Evolutionary conservation across 64 coral and sea anemone species (phyloP).

Genomic region (Pocillopora damicornis): DNA sequence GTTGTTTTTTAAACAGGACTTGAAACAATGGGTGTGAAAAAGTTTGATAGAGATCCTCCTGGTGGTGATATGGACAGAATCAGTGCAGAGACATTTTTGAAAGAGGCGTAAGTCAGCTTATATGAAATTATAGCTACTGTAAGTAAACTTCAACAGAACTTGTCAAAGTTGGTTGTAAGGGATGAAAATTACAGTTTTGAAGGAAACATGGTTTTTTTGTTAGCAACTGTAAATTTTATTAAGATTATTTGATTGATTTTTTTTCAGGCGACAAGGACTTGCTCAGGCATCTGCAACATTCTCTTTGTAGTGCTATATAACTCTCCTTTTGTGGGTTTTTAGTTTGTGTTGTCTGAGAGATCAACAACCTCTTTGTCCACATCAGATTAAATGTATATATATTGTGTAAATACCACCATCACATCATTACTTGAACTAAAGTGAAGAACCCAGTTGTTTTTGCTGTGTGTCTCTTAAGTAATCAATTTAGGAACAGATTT

Average conservation of each 20-base stretch:
- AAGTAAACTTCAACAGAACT: too few relatives aligned
- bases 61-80: conserved; percentile 85
- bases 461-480: too few relatives aligned
- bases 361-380: background rate
- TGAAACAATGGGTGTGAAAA: conserved; percentile 68
- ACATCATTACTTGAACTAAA: too few relatives aligned
- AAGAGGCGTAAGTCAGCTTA: conserved; percentile 83
- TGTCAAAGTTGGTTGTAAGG: too few relatives aligned
- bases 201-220: background rate
- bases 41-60: conserved; percentile 71
- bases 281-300: conserved; percentile 83
- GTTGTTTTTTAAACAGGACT: conserved; percentile 35
- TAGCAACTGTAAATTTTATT: background rate
- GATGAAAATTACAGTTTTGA: background rate
- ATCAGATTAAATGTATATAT: background rate
- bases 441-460: too few relatives aligned
- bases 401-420: background rate
- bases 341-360: background rate
- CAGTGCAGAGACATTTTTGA: conserved; percentile 71
- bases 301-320: conserved; percentile 23
- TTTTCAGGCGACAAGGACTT: conserved; percentile 71
- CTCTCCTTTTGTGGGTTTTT: background rate
- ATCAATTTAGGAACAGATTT: too few relatives aligned
- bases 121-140: background rate
- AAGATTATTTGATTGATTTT: background rate